Conservation (phyloP, 1,140 invertebrate genomes). For the Acromyrmex heyeri region DNA sequence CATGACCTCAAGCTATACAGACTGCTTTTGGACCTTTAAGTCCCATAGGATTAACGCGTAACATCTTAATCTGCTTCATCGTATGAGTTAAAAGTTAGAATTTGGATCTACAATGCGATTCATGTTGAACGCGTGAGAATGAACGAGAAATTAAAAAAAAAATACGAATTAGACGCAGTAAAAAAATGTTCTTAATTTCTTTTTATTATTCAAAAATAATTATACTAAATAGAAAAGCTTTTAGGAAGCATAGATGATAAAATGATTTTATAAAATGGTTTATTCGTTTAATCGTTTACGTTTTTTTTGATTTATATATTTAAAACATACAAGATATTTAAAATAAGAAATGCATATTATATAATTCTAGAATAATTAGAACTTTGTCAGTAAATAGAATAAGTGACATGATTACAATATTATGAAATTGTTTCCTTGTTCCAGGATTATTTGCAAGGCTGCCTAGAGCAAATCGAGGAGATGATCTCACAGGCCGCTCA, state of each 20-base stretch:
- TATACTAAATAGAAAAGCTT: not conserved
- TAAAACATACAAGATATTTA: not conserved
- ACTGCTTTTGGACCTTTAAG: not conserved
- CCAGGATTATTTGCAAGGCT: constrained; percentile 91
- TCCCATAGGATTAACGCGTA: not conserved
- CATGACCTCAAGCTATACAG: constrained; percentile 13
- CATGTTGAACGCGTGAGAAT: not conserved
- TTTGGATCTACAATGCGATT: not conserved
- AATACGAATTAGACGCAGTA: not conserved
- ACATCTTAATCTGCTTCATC: not conserved
- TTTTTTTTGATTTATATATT: constrained; percentile 4
- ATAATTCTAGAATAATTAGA: not conserved
- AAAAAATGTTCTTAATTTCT: not conserved
- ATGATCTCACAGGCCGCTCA: constrained; percentile 88
- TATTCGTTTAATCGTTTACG: not conserved
- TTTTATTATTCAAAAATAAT: not conserved
- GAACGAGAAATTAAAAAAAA: not conserved
- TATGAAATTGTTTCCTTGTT: constrained; percentile 64
- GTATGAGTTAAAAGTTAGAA: not conserved
- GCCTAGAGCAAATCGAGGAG: constrained; percentile 91
- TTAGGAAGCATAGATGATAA: not conserved
- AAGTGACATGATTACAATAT: not conserved
- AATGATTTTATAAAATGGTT: not conserved
- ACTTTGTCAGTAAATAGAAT: not conserved
- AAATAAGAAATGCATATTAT: not conserved